Base-by-base conservation (phyloP, 2,888 invertebrate species). In the Petrolisthes cinctipes region DNA sequence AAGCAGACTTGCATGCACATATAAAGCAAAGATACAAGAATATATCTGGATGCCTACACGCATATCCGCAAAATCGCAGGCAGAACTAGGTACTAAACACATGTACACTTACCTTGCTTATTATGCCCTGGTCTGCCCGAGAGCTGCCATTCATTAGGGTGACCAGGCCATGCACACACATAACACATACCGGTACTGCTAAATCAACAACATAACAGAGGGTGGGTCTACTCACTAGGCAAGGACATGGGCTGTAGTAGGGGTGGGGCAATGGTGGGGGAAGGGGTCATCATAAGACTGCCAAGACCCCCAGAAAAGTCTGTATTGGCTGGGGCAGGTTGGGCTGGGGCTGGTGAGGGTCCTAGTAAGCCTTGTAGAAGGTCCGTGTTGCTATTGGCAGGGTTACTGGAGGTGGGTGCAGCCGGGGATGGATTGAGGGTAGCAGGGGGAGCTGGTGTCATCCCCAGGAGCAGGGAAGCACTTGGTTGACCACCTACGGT, bases 361-460 rank as follows among this genome's bases (percentile, higher is more conserved):
- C 73, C 86, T 85, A 89, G 37, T 57, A 89, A 73, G 75, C 84
- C 89, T 61, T 89, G 86, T 61, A 89, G 84, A 54, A 89, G 85
- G 84, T 89, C 86, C 80, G 86, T 83, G 61, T 81, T 89, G 85
- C 80, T 89, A 83, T 75, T 89, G 76, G 82, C 56, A 51, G 85
- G 79, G 82, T 17, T 79, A 83, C 51, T 20, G 66, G 81, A 20
- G 17, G 71, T n/a, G 54, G 86, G 81, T 51, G 86, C 76, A 66
- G 75, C 68, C 81, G 86, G 80, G 80, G 75, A 57, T 66, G 83
- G 20, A 71, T 84, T 89, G 54, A 53, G 80, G 75, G 83, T 73
- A 73, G 86, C 68, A 54, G 83, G 86, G 81, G 86, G 81, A 68
- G 89, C 83, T 56, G 80, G 71, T 37, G 81, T 68, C 56, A 89